phyloP scores from a whole-genome alignment of 2,797 vertebrate species.

The Labroides dimidiatus region DNA sequence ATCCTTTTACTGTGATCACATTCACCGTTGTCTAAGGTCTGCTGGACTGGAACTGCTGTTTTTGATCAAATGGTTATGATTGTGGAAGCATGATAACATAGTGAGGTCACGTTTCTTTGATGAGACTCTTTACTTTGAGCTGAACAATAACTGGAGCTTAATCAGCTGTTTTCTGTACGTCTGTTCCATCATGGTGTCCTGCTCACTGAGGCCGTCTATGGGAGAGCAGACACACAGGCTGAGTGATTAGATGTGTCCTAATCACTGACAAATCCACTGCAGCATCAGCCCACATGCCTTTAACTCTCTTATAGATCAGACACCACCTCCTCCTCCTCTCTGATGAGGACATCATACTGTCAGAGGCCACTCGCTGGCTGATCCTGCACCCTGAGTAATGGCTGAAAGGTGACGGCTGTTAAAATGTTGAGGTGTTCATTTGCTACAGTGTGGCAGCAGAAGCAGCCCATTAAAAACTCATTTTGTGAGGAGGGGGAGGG shows the following conservation, averaged over 20 bases:
- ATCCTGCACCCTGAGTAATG: constrained; percentile 29
- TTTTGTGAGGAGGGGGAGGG: constrained; percentile 2
- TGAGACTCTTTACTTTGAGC: too few species aligned
- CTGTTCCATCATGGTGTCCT: not conserved
- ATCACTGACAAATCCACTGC: constrained; percentile 28
- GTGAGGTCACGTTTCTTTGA: too few species aligned
- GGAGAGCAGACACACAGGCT: constrained; percentile 14
- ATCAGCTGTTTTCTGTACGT: not conserved
- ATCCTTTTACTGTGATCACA: too few species aligned
- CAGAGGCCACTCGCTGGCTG: constrained; percentile 13
- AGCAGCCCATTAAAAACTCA: constrained; percentile 37
- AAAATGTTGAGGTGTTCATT: constrained; percentile 25
- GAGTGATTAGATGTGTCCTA: constrained; percentile 20
- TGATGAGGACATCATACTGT: constrained; percentile 43
- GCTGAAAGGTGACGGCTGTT: constrained; percentile 2
- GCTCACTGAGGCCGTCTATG: not conserved
- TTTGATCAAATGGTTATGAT: too few species aligned
- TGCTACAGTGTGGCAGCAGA: not conserved
- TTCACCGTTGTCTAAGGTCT: too few species aligned
- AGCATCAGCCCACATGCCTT: not conserved
- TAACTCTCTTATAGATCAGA: constrained; percentile 16
- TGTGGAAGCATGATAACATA: too few species aligned
- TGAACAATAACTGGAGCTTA: not conserved
- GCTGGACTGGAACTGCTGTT: too few species aligned
- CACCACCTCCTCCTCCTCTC: constrained; percentile 22